Conservation (phyloP, 2,113 vertebrate genomes). For the Odontophorus gujanensis region DNA sequence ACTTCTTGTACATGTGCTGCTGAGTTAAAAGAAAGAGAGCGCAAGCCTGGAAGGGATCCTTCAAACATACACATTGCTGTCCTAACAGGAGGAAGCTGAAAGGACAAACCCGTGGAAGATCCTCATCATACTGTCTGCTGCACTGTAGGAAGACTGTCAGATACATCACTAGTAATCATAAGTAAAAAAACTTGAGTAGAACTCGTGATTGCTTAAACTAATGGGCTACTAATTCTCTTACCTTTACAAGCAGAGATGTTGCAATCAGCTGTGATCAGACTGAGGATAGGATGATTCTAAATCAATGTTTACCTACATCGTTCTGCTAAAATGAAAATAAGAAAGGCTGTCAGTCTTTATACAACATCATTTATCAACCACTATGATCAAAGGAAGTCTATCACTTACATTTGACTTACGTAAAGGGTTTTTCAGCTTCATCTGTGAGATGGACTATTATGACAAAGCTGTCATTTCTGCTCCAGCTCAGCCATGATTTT, state of each 20-base stretch:
- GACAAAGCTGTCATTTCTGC: slow-evolving; percentile 21
- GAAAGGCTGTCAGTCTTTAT: background rate
- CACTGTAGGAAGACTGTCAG: background rate
- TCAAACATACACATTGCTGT: background rate
- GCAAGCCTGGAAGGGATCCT: background rate
- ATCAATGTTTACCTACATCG: background rate
- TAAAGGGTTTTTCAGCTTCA: slow-evolving; percentile 17
- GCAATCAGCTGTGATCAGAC: background rate
- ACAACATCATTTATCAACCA: background rate
- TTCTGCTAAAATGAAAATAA: slow-evolving; percentile 34
- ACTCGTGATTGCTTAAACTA: background rate
- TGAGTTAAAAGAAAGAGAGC: background rate
- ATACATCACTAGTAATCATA: background rate
- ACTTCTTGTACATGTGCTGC: background rate
- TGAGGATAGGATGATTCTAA: background rate
- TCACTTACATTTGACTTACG: background rate
- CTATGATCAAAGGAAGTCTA: background rate
- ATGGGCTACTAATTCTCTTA: slow-evolving; percentile 34
- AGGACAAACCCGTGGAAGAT: background rate
- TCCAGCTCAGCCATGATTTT: background rate
- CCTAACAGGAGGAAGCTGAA: background rate
- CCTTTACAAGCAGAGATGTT: slow-evolving; percentile 18
- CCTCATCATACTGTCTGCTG: background rate
- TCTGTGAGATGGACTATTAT: background rate
- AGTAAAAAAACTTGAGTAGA: background rate